Percentiles rank a stretch among this genome's conserved stretches.
Evolutionary conservation across 2,113 vertebrate species (phyloP).

Genomic region (Fregata magnificens): DNA sequence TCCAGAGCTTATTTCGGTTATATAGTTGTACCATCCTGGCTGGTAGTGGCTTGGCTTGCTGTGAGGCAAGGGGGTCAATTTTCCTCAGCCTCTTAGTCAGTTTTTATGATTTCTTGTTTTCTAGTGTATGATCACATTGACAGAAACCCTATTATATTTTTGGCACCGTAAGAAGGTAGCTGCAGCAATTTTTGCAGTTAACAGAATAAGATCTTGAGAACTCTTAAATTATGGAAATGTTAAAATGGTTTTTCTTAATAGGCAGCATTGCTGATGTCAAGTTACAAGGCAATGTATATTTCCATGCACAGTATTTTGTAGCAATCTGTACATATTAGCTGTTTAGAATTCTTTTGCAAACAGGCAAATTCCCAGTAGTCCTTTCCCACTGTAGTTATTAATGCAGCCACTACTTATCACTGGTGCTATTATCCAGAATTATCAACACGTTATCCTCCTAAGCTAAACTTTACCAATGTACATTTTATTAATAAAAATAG

Average conservation of each 20-base stretch:
- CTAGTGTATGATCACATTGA: background rate
- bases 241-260: background rate
- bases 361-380: background rate
- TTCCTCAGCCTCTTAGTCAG: constrained; percentile 24
- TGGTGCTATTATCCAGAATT: background rate
- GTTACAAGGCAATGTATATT: background rate
- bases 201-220: background rate
- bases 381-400: background rate
- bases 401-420: background rate
- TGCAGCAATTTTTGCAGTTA: constrained; percentile 24
- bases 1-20: background rate
- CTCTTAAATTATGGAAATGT: background rate
- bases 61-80: background rate
- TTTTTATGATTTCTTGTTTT: constrained; percentile 33
- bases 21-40: background rate
- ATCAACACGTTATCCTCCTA: background rate
- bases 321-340: background rate
- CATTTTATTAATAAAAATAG: background rate
- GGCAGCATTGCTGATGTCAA: background rate
- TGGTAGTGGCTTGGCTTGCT: constrained; percentile 11
- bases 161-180: constrained; percentile 13
- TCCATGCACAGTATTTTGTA: background rate
- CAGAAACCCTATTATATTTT: constrained; percentile 43
- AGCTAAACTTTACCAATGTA: background rate
- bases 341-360: constrained; percentile 22